Conservation (phyloP, 1,140 invertebrate species). For the Myzus persicae region DNA sequence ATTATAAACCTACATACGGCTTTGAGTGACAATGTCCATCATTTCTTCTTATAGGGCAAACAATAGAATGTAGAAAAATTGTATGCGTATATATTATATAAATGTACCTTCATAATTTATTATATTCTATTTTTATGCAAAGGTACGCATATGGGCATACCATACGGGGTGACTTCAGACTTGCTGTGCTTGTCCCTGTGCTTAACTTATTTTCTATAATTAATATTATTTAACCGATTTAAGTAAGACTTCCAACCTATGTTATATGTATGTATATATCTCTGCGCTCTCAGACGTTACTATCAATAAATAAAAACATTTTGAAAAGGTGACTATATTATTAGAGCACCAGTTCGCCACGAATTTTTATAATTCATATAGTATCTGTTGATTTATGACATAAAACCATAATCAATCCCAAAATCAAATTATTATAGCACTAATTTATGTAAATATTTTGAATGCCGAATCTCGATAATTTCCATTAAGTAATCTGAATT, state of each 20-base stretch:
- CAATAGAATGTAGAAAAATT: slow-evolving; percentile 19
- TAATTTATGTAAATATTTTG: background rate
- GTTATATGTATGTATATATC: too few relatives aligned
- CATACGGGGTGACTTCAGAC: background rate
- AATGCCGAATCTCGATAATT: background rate
- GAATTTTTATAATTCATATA: too few relatives aligned
- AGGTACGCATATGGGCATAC: background rate
- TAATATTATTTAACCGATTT: background rate
- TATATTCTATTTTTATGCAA: background rate
- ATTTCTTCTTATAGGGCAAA: slow-evolving; percentile 19
- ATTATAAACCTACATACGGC: background rate
- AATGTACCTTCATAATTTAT: background rate
- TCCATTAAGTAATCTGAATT: background rate
- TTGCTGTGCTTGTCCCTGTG: background rate
- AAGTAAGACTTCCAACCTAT: too few relatives aligned
- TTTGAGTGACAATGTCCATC: background rate
- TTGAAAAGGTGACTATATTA: background rate
- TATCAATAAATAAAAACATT: background rate
- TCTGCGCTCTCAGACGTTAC: too few relatives aligned
- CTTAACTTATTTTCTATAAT: background rate
- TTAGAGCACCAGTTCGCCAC: too few relatives aligned
- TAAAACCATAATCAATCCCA: too few relatives aligned
- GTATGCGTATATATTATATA: background rate
- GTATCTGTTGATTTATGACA: too few relatives aligned
- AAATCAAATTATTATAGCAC: background rate